Evolutionary conservation across 2,113 vertebrate species (phyloP), one percentile per base, ranked within the genome.

Genomic region (Vombatus ursinus): DNA sequence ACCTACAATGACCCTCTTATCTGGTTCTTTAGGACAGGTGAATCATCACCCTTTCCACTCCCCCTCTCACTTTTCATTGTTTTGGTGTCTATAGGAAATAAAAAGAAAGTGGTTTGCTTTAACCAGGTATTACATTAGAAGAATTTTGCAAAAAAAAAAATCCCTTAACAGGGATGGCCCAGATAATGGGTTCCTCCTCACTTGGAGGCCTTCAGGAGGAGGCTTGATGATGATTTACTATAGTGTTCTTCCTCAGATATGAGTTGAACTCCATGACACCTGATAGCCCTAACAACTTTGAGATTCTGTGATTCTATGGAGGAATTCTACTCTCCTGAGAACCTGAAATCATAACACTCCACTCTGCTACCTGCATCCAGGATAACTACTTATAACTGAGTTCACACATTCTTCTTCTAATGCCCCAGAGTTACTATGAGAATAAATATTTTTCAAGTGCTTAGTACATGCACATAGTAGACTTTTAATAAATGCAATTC

Each of bases 391-490:
- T 22, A 22, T 23, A 44, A 1, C 19, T 44, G 68, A 84, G 1
- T 19, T n/a, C n/a, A 44, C n/a, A 84, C 16, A 8, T 44, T 44
- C 6, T 44, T 44, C 57, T 8, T 7, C 37, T 84, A 8, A n/a
- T 16, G 44, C 68, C 68, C 16, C 19, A 19, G n/a, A 6, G 68
- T 22, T 77, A 14, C n/a, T 77, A 7, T 5, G 16, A n/a, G 68
- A 8, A n/a, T n/a, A 1, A 77, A 19, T 77, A 77, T 77, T 77
- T 68, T 77, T n/a, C n/a, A n/a, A n/a, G 16, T n/a, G 16, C 4
- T n/a, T 22, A 77, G 14, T 0, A 37, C 14, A 14, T 0, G 12
- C 0, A 68, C 3, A 37, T 4, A 37, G 11, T 12, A 7, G 4
- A 6, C 68, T 19, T n/a, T n/a, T 16, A 77, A n/a, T 16, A 16